phyloP scores from a whole-genome alignment of 2,797 vertebrate genomes.

The Thunnus albacares region DNA sequence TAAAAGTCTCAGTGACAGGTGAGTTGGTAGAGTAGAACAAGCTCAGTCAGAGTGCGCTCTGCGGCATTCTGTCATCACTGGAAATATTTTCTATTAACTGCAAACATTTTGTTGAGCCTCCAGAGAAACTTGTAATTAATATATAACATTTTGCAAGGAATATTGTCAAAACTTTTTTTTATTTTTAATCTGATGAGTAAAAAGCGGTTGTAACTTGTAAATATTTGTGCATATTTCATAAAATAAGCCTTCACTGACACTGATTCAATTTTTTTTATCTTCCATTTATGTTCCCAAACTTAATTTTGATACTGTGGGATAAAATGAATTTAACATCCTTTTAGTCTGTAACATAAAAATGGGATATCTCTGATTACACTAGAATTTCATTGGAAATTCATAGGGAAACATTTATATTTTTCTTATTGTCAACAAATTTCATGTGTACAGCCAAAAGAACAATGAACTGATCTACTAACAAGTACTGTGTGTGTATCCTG shows the following conservation, averaged over 20 bases:
- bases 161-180: not conserved
- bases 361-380: too few relatives aligned
- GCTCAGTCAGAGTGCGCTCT: conserved; percentile 23
- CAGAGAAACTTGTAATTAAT: conserved; percentile 18
- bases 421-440: too few relatives aligned
- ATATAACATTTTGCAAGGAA: conserved; percentile 6
- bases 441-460: too few relatives aligned
- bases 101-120: conserved; percentile 22
- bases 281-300: not conserved
- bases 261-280: too few relatives aligned
- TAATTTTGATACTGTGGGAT: not conserved
- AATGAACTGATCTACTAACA: too few relatives aligned
- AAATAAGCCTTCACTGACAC: not conserved
- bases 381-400: too few relatives aligned
- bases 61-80: conserved; percentile 15
- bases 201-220: not conserved
- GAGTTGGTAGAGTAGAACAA: conserved; percentile 19
- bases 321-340: not conserved
- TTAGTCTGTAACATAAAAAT: not conserved
- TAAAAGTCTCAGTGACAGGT: conserved; percentile 52
- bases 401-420: too few relatives aligned
- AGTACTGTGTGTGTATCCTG: too few relatives aligned
- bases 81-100: conserved; percentile 16
- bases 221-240: conserved; percentile 6
- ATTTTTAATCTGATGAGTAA: rapidly evolving